A percentile compares a stretch with the other conserved stretches of the same genome.
Conservation (phyloP, 2,888 invertebrate species). For the Esperia sulphurella region DNA sequence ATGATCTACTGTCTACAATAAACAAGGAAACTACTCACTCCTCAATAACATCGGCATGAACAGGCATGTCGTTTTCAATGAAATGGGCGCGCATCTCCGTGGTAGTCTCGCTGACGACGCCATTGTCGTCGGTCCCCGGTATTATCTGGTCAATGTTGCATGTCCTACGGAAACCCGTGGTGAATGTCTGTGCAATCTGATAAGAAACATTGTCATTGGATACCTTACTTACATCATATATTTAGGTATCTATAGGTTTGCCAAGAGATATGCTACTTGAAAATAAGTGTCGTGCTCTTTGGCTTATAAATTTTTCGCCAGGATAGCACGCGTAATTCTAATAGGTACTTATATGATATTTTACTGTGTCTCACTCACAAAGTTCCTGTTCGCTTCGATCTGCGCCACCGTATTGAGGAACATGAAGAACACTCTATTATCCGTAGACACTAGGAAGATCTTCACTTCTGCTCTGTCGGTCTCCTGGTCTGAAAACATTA, state of each 20-base stretch:
- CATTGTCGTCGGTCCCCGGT: slow-evolving; percentile 46
- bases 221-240: too few relatives aligned
- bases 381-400: slow-evolving; percentile 50
- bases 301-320: too few relatives aligned
- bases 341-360: too few relatives aligned
- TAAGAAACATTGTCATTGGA: too few relatives aligned
- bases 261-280: too few relatives aligned
- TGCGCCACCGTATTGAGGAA: slow-evolving; percentile 72
- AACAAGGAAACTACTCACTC: slow-evolving; percentile 47
- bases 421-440: slow-evolving; percentile 76
- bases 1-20: too few relatives aligned
- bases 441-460: slow-evolving; percentile 78
- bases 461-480: slow-evolving; percentile 65
- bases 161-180: slow-evolving; percentile 65
- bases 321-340: too few relatives aligned
- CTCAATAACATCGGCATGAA: slow-evolving; percentile 69
- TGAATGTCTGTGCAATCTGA: slow-evolving; percentile 77
- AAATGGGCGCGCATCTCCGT: slow-evolving; percentile 80
- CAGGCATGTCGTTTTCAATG: slow-evolving; percentile 72
- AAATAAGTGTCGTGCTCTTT: too few relatives aligned
- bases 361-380: slow-evolving; percentile 57
- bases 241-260: too few relatives aligned
- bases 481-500: slow-evolving; percentile 45
- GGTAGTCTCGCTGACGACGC: slow-evolving; percentile 47
- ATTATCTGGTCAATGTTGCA: slow-evolving; percentile 80